Evolutionary conservation across 1,140 invertebrate species (phyloP).

Genomic region (Drosophila tsacasi): DNA sequence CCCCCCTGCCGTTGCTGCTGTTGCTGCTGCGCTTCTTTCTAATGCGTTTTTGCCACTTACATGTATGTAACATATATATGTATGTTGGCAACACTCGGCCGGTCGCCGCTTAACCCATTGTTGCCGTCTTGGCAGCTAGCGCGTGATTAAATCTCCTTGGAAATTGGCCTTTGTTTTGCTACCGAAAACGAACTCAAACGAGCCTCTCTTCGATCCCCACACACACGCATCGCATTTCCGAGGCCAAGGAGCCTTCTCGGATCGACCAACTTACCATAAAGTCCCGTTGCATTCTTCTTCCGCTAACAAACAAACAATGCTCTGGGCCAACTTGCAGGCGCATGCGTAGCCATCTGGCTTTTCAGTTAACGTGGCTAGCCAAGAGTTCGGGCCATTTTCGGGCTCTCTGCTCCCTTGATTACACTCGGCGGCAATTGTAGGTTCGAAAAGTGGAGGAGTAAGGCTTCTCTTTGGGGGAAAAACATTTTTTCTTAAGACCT

Average conservation of each 20-base stretch:
- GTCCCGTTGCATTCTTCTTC: constrained; percentile 79
- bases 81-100: constrained; percentile 19
- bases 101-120: constrained; percentile 53
- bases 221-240: constrained; percentile 27
- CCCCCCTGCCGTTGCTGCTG: not conserved
- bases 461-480: too few species aligned
- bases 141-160: constrained; percentile 81
- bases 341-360: constrained; percentile 64
- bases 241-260: constrained; percentile 23
- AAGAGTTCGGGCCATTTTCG: constrained; percentile 5
- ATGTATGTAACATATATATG: constrained; percentile 11
- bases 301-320: constrained; percentile 71
- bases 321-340: constrained; percentile 39
- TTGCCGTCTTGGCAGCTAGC: constrained; percentile 60
- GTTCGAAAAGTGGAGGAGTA: not conserved
- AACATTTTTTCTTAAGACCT: too few species aligned
- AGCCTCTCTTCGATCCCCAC: constrained; percentile 31
- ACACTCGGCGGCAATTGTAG: constrained; percentile 25
- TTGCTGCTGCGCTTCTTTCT: constrained; percentile 52
- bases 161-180: constrained; percentile 81
- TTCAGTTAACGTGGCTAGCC: constrained; percentile 2
- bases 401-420: constrained; percentile 27
- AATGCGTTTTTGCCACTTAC: constrained; percentile 78
- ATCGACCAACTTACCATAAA: constrained; percentile 80
- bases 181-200: constrained; percentile 63